phyloP scores from a whole-genome alignment of 2,113 vertebrate species.

The Hyla sarda region DNA sequence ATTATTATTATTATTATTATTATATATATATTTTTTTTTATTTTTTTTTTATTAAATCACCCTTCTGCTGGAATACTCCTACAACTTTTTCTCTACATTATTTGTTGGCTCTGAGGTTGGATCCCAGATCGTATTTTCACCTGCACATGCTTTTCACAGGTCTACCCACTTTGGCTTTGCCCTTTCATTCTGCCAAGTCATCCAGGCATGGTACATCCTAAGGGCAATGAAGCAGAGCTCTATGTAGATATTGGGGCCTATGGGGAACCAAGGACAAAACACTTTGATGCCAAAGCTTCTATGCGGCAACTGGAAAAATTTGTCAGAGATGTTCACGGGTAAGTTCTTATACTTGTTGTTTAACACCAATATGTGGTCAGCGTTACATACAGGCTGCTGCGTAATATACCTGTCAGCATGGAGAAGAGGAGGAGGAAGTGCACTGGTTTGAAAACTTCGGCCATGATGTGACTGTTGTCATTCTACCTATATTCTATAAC shows the following conservation, averaged over 20 bases:
- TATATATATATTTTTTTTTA: too few species aligned
- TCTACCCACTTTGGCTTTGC: constrained; percentile 97
- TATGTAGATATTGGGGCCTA: constrained; percentile 97
- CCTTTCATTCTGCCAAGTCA: constrained; percentile 89
- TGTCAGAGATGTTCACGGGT: constrained; percentile 93
- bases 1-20: too few species aligned
- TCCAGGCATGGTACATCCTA: constrained; percentile 95
- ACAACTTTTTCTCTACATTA: too few species aligned
- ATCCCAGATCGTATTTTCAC: not conserved
- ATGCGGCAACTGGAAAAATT: constrained; percentile 94
- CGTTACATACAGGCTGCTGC: not conserved
- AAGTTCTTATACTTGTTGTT: constrained; percentile 64
- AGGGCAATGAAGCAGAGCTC: constrained; percentile 86
- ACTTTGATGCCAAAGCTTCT: constrained; percentile 90
- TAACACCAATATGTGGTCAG: not conserved
- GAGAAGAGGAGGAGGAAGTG: not conserved
- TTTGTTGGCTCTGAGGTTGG: not conserved
- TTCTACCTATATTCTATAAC: too few species aligned
- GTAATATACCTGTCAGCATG: not conserved
- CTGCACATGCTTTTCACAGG: constrained; percentile 71
- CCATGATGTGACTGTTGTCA: too few species aligned
- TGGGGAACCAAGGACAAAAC: constrained; percentile 89
- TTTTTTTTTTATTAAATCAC: too few species aligned
- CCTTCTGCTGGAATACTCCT: too few species aligned
- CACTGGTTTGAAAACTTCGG: too few species aligned